Evolutionary conservation across 2,113 vertebrate species (phyloP).

Genomic region (Neofelis nebulosa): DNA sequence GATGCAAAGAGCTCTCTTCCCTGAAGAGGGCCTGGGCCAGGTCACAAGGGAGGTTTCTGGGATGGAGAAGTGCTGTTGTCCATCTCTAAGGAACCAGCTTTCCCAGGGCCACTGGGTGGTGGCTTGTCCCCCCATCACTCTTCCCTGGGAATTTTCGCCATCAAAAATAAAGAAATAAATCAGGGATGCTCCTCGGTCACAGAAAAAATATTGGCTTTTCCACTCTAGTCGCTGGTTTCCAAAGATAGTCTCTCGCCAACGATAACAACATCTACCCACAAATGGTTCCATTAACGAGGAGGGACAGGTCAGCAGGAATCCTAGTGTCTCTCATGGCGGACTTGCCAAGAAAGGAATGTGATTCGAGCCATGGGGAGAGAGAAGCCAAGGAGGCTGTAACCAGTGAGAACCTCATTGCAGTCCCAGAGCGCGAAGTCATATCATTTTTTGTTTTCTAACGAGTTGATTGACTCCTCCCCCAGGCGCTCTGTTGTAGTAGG

Average conservation of each 20-base stretch:
- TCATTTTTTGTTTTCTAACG: background rate
- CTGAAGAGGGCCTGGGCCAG: background rate
- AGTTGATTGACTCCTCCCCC: background rate
- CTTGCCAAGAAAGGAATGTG: background rate
- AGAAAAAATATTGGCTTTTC: slow-evolving; percentile 42
- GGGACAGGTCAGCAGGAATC: background rate
- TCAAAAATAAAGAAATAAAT: slow-evolving; percentile 56
- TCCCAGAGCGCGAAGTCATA: background rate
- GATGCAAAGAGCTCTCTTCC: background rate
- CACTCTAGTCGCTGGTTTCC: background rate
- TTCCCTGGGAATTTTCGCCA: slow-evolving; percentile 38
- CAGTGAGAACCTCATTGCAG: background rate
- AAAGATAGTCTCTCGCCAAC: slow-evolving; percentile 29
- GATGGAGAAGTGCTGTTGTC: background rate
- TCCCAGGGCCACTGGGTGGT: background rate
- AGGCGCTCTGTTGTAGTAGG: background rate
- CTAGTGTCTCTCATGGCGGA: background rate
- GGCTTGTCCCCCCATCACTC: background rate
- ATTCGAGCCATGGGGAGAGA: background rate
- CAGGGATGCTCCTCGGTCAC: slow-evolving; percentile 41
- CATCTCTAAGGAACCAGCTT: background rate
- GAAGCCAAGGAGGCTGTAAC: background rate
- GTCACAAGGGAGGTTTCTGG: background rate
- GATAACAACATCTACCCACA: slow-evolving; percentile 37
- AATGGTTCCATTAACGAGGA: background rate